phyloP scores from a whole-genome alignment of 2,888 invertebrate genomes.

The Caenorhabditis zanzibari region DNA sequence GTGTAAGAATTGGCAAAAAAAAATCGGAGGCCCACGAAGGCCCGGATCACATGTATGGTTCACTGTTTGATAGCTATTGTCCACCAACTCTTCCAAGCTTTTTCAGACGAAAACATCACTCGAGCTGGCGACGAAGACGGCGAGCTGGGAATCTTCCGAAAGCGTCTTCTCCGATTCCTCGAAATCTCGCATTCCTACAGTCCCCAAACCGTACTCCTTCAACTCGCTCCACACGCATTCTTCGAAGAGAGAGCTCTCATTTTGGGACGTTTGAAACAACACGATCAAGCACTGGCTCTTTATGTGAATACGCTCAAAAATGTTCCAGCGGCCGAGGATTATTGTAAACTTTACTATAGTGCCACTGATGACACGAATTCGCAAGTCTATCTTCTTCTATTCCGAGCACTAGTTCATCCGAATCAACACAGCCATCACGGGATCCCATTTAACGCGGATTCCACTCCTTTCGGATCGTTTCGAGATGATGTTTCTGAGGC shows the following conservation, averaged over 20 bases:
- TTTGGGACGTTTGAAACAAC: slow-evolving; percentile 92
- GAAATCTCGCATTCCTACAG: slow-evolving; percentile 76
- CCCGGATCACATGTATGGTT: too few species aligned
- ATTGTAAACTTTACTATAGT: slow-evolving; percentile 86
- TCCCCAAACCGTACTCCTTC: slow-evolving; percentile 76
- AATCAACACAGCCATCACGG: slow-evolving; percentile 83
- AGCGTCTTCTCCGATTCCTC: slow-evolving; percentile 86
- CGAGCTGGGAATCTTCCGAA: slow-evolving; percentile 86
- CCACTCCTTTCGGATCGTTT: slow-evolving; percentile 56
- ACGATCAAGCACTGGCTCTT: slow-evolving; percentile 92
- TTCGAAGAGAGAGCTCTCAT: slow-evolving; percentile 96
- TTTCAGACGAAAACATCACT: slow-evolving; percentile 83
- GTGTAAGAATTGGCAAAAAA: too few species aligned
- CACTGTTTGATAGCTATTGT: too few species aligned
- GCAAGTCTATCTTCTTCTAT: slow-evolving; percentile 87
- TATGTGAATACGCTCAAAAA: slow-evolving; percentile 93
- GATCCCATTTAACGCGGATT: slow-evolving; percentile 84
- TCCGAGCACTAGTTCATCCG: slow-evolving; percentile 87
- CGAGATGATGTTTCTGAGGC: slow-evolving; percentile 55
- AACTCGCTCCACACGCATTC: slow-evolving; percentile 85
- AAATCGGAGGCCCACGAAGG: too few species aligned
- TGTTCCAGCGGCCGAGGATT: slow-evolving; percentile 90
- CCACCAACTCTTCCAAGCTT: not conserved
- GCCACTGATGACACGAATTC: slow-evolving; percentile 75
- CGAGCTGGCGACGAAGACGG: slow-evolving; percentile 85